Evolutionary conservation across 2,888 invertebrate species (phyloP), one percentile per base, ranked within the genome.

Genomic region (Amaurobius ferox): DNA sequence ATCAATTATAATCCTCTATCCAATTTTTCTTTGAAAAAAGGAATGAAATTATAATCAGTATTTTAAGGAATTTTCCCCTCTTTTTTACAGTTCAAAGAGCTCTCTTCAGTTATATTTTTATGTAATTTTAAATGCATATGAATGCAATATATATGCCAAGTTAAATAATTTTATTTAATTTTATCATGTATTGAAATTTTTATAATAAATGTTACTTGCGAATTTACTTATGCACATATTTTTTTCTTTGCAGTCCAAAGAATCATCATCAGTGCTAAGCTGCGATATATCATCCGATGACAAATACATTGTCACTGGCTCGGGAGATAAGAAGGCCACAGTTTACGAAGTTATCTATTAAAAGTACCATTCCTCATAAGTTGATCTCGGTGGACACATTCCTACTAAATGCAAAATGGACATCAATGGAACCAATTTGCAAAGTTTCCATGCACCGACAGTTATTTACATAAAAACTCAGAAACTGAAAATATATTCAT

Each of bases 211-310:
- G n/a, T n/a, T n/a, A n/a, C n/a, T n/a, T n/a, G n/a, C n/a, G n/a
- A n/a, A n/a, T n/a, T n/a, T n/a, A n/a, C n/a, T n/a, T n/a, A n/a
- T n/a, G n/a, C n/a, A n/a, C n/a, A n/a, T n/a, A 68, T 66, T 35
- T 88, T 81, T 86, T 89, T 72, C 86, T 67, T 90, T 91, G 81
- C 91, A 93, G 92, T 92, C 92, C 62, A 97, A 97, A 93, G 98
- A 98, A 93, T 96, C 97, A 35, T 97, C 97, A 88, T 97, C 97
- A 90, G 98, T 98, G 90, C 94, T 98, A 88, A 97, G 97, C 93
- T 98, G 98, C 93, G 98, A 98, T 94, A 98, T 98, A 91, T 97
- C 98, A 76, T 95, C 96, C 73, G 98, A 98, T 92, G 98, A 98
- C 93, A 97, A 97, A 91, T 97, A 96, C 93, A 97, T 98, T 90